Conservation (phyloP, 37 sponge, comb jelly and placozoan genomes). For the Theonella swinhoei region DNA sequence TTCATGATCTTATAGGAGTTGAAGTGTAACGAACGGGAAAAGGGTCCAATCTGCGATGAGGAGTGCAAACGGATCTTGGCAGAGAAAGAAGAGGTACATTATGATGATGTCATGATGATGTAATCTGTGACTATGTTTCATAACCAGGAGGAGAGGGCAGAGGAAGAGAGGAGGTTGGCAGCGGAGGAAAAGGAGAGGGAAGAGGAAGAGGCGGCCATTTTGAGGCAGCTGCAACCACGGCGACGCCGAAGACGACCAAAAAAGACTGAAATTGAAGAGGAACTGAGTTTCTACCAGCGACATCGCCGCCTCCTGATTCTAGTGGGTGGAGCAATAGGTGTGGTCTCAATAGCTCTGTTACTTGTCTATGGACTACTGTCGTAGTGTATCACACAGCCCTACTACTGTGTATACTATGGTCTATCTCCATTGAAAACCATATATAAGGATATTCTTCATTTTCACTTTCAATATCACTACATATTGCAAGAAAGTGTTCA, state of each 20-base stretch:
- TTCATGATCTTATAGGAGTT: constrained; percentile 50
- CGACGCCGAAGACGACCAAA: neutral
- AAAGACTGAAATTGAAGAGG: neutral
- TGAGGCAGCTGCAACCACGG: neutral
- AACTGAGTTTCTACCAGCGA: neutral
- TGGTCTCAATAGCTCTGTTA: neutral
- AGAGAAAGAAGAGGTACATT: constrained; percentile 41
- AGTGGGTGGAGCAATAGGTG: neutral
- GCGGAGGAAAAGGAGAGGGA: neutral
- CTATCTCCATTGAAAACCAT: no score
- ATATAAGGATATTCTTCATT: no score
- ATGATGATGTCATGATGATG: neutral
- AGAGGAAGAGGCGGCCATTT: neutral
- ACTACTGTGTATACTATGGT: no score
- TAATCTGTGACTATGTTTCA: constrained; percentile 9
- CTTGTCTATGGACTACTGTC: neutral
- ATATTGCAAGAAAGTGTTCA: no score
- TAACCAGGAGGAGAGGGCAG: constrained; percentile 29
- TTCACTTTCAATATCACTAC: no score
- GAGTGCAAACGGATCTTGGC: constrained; percentile 40
- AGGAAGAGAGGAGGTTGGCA: constrained; percentile 27
- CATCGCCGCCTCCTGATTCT: neutral
- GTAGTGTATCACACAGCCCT: no score
- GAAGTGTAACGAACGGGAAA: constrained; percentile 44
- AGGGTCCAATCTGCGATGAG: constrained; percentile 31